phyloP scores from a whole-genome alignment of 2,113 vertebrate species.

The Ploceus nigricollis region DNA sequence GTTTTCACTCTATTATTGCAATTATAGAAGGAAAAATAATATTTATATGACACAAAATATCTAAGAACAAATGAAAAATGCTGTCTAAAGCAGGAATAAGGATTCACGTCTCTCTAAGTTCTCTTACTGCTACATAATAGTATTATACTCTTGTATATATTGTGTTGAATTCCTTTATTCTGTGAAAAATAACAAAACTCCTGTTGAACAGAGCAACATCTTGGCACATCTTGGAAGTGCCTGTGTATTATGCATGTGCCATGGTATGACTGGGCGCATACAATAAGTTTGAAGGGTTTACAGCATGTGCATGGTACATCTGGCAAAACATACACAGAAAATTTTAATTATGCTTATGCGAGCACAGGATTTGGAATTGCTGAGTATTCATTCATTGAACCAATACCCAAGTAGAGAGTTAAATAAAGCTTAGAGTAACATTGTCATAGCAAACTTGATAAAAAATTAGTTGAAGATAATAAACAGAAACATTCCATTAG shows the following conservation, averaged over 20 bases:
- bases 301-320: background rate
- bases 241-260: background rate
- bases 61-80: background rate
- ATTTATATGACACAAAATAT: background rate
- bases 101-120: background rate
- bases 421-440: background rate
- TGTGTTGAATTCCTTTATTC: background rate
- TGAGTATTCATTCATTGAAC: rapidly evolving
- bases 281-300: background rate
- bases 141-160: background rate
- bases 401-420: background rate
- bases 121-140: background rate
- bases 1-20: background rate
- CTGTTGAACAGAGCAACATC: background rate
- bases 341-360: background rate
- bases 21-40: background rate
- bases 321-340: background rate
- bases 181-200: background rate
- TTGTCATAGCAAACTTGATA: background rate
- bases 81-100: background rate
- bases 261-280: background rate
- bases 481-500: background rate
- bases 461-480: background rate
- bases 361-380: background rate
- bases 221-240: background rate